Base-by-base conservation (phyloP, 2,797 vertebrate genomes). In the Stomatorhinus walkeri region DNA sequence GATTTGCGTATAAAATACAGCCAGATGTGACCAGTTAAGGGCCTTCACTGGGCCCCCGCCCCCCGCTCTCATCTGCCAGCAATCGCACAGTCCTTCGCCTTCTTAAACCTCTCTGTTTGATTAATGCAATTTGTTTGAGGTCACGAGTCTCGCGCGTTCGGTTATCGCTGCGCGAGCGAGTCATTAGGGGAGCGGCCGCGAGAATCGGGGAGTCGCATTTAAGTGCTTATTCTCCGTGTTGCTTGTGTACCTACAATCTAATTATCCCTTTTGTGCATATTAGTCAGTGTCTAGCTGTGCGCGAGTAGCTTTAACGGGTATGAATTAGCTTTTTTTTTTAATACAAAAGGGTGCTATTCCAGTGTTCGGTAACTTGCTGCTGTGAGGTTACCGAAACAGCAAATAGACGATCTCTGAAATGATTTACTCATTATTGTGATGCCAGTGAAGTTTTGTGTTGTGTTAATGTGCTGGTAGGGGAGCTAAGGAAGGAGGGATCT, bases 1-100 rank as follows among this genome's bases (percentile, higher is more conserved):
- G 93, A 93, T 95, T 95, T 95, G 94, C 92, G 56, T 94, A 94
- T 95, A 95, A 95, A 96, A 95, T 96, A 95, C 91, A 94, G 93
- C 93, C 91, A 92, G 92, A 93, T 93, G 93, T 92, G 92, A 91
- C 92, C 92, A 93, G 93, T 93, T 93, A 93, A 91, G 92, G 90
- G 87, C 87, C 89, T 91, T 90, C 87, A 88, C 91, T 85, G 89
- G 81, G 89, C 87, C 12, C 61, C 84, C 68, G 87, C 59, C 87
- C 43, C 59, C 59, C 68, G 5, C 32, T 36, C 68, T 83, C 61
- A 32, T 86, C 88, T 49, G 48, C 28, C 48, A 54, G 56, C 83
- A 12, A 72, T 59, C 1, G 59, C 48, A 72, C 54, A 81, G 85
- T 28, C 36, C 85, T 87, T 90, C 19, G 54, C 89, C 89, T 49